These are phyloP conservation scores for Orchestia grillus DNA, from an alignment of 1,140 invertebrate species.

Conservation along the genomic window DNA sequence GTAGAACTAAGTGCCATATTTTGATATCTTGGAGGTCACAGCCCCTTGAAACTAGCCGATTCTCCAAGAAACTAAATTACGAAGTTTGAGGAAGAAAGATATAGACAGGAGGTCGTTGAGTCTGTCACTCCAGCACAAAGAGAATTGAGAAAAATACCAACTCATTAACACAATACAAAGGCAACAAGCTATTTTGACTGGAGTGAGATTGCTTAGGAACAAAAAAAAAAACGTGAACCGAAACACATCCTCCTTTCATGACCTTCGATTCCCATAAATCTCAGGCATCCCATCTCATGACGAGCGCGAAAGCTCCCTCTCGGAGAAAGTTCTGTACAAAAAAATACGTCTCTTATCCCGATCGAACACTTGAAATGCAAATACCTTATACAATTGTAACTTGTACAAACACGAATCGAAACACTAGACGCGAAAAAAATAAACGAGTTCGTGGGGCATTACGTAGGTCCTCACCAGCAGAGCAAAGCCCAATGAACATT, in stretches of 20 bases:
- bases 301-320: too few species aligned
- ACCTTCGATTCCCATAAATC: too few species aligned
- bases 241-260: too few species aligned
- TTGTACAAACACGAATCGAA: neutral
- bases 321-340: neutral
- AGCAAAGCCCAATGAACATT: neutral
- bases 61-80: neutral
- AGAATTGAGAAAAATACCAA: neutral
- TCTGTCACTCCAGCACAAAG: neutral
- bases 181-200: neutral
- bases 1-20: neutral
- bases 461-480: neutral
- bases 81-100: neutral
- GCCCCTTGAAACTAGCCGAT: neutral
- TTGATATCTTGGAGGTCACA: neutral
- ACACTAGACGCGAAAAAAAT: neutral
- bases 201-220: neutral
- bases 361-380: neutral
- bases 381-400: neutral
- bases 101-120: neutral
- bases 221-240: neutral
- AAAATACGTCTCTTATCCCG: neutral
- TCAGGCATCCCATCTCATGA: too few species aligned
- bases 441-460: neutral
- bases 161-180: neutral